Evolutionary conservation across 2,888 invertebrate genomes (phyloP).

Genomic region (Tenodera sinensis): DNA sequence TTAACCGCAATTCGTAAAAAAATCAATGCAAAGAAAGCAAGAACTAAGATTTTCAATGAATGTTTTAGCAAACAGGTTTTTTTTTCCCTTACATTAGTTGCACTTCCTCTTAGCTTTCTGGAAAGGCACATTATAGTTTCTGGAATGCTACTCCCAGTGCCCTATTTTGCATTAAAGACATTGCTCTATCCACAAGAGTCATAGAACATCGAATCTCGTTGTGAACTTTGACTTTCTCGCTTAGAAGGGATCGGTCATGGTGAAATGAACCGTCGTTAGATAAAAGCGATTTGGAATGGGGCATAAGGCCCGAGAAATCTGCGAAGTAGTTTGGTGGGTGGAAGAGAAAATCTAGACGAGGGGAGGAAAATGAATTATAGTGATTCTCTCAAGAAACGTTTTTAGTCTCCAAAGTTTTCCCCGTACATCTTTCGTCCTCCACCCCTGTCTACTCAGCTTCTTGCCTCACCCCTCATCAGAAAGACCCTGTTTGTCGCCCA

Average conservation of each 20-base stretch:
- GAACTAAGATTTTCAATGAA: no score
- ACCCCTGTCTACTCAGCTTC: background rate
- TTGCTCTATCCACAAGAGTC: background rate
- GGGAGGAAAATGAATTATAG: constrained; percentile 1
- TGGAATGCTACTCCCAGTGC: background rate
- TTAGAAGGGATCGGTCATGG: background rate
- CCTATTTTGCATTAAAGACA: background rate
- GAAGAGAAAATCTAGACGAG: background rate
- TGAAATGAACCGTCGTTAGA: background rate
- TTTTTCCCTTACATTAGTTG: background rate
- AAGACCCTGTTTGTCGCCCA: background rate
- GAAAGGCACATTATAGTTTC: background rate
- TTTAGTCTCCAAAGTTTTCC: background rate
- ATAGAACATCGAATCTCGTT: background rate
- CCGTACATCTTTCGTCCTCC: background rate
- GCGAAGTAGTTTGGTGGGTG: background rate
- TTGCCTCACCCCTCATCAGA: background rate
- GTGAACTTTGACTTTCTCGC: background rate
- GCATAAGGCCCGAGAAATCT: background rate
- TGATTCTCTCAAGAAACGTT: constrained; percentile 3
- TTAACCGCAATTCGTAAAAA: no score
- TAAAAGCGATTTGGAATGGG: background rate
- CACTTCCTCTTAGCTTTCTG: background rate
- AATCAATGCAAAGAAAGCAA: no score
- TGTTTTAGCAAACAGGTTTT: no score